Base-by-base conservation (phyloP, 2,797 vertebrate genomes). In the Botia almorhae region DNA sequence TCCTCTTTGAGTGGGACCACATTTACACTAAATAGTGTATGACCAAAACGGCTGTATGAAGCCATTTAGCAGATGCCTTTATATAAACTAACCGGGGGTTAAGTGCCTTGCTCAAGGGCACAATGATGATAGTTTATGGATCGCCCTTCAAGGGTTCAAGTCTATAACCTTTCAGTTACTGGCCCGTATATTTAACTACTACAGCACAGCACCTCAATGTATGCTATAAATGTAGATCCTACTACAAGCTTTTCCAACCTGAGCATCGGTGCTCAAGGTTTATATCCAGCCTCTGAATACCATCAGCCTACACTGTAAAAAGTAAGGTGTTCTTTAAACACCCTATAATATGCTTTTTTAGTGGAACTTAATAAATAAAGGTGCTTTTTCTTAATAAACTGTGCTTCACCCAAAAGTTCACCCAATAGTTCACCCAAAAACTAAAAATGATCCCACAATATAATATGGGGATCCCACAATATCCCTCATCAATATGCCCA, bases 41-140 rank as follows among this genome's bases (percentile, higher is more conserved):
- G 51, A 55, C 51, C 51, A 55, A 55, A 63, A 29, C 2, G 14
- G 13, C 26, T 29, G 26, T 60, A 26, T 26, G 23, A 16, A 16
- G 26, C 26, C 13, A 33, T 63, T 60, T 17, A 63, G 60, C 60
- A 33, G 26, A 61, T 61, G 12, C 26, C 33, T 17, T 63, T 63
- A 63, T 29, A 12, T 33, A 16, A 63, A 63, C 60, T 63, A 63
- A 33, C 26, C 23, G 16, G 26, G 14, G 60, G 26, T 63, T 63
- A 63, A 63, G 60, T 63, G 60, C 26, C 26, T 63, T 63, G 60
- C 23, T 63, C 23, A 63, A 33, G 60, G 60, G 60, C 26, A 29
- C 14, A 29, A 14, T 63, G 60, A 63, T 63, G 60, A 63, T 63
- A 21, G 60, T 33, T 63, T 63, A 63, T 63, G 58, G 58, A 63